These are phyloP conservation scores for Meteorus colon DNA, from an alignment of 2,888 invertebrate genomes.

Conservation along the genomic window DNA sequence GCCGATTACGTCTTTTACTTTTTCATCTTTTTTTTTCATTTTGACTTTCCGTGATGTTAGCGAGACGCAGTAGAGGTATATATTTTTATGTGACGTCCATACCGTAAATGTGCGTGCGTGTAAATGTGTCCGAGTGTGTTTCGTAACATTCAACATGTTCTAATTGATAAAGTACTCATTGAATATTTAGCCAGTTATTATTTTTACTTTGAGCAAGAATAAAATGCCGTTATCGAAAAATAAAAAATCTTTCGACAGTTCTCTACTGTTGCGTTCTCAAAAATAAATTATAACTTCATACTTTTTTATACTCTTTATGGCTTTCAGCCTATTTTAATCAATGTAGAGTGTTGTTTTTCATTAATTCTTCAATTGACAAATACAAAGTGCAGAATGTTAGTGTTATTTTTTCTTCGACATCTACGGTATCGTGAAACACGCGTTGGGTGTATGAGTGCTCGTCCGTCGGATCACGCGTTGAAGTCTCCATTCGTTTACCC, in stretches of 20 bases:
- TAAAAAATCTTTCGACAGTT: neutral
- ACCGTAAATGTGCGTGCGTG: neutral
- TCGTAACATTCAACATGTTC: slow-evolving; percentile 28
- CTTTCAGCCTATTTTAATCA: too few relatives aligned
- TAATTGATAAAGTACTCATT: slow-evolving; percentile 39
- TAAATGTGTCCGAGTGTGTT: neutral
- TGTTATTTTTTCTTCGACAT: neutral
- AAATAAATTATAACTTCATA: too few relatives aligned
- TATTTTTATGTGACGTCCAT: slow-evolving; percentile 15
- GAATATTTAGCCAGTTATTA: neutral
- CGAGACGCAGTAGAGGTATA: neutral
- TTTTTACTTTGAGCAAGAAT: slow-evolving; percentile 20
- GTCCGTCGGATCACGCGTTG: slow-evolving; percentile 69
- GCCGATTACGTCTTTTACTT: neutral
- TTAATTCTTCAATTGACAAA: too few relatives aligned
- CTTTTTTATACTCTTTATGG: too few relatives aligned
- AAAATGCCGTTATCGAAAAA: slow-evolving; percentile 13
- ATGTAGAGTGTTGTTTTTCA: too few relatives aligned
- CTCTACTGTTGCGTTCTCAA: too few relatives aligned
- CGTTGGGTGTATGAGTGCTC: neutral
- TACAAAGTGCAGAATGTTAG: too few relatives aligned
- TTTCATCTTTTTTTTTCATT: neutral
- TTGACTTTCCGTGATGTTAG: neutral
- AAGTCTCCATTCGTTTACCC: slow-evolving; percentile 61
- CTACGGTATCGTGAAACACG: too few relatives aligned